These are phyloP conservation scores for Scarus forsteni DNA, from an alignment of 2,797 vertebrate genomes.

Conservation along the genomic window DNA sequence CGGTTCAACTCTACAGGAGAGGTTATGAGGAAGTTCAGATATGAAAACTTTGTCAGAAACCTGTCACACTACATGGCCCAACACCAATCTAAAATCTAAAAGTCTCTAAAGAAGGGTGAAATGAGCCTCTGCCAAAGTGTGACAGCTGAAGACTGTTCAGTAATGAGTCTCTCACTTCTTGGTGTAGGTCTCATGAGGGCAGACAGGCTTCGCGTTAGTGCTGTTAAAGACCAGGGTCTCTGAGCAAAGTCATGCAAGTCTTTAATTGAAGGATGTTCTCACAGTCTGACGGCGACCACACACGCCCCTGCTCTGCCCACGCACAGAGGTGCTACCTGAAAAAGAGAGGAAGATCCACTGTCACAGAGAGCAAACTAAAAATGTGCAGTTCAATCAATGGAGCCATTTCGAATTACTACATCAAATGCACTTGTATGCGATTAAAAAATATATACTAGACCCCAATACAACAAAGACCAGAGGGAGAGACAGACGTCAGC, in stretches of 20 bases:
- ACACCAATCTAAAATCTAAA: neutral
- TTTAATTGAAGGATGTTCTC: slow-evolving; percentile 34
- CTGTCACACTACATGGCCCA: neutral
- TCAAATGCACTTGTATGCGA: neutral
- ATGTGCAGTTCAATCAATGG: neutral
- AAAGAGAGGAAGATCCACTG: slow-evolving; percentile 22
- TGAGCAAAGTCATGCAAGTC: neutral
- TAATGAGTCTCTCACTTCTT: slow-evolving; percentile 12
- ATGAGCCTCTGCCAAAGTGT: slow-evolving; percentile 4
- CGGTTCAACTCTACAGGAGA: slow-evolving; percentile 29
- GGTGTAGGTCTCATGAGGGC: neutral
- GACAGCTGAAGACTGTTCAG: slow-evolving; percentile 25
- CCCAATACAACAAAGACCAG: no score
- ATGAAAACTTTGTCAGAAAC: slow-evolving; percentile 19
- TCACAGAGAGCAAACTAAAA: slow-evolving; percentile 1
- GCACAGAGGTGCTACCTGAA: slow-evolving; percentile 94
- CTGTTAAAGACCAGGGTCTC: neutral
- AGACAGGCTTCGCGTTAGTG: neutral
- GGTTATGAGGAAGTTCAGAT: slow-evolving; percentile 18
- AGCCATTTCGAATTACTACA: neutral
- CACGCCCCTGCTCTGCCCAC: slow-evolving; percentile 96
- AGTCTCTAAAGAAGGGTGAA: neutral
- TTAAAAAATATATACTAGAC: no score
- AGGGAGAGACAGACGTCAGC: no score
- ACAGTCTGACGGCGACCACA: slow-evolving; percentile 95